Evolutionary conservation across 2,888 invertebrate species (phyloP), one percentile per base, ranked within the genome.

Genomic region (Cryptocephalus moraei): DNA sequence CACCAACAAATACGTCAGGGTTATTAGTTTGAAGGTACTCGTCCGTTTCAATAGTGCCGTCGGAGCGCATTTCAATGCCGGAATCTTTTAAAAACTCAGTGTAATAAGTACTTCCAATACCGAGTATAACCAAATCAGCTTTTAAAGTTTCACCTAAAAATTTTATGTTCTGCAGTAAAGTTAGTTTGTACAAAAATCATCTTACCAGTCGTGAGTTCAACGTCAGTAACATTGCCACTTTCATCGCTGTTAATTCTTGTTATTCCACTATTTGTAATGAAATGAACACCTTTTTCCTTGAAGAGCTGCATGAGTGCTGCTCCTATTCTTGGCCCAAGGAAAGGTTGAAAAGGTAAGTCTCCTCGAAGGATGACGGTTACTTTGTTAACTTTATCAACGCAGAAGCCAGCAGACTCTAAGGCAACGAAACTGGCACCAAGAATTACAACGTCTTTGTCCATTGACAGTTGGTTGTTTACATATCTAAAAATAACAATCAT

Each of bases 401-500:
- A 80, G 49, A 79, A 83, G 1, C 91, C 81, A 1, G 96, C 95
- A 1, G 84, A 79, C 74, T 97, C 96, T 76, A 96, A 80, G 1
- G 90, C 93, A 50, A 97, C 91, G 65, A 96, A 97, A 56, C 95
- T 91, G 1, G 88, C 76, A 4, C 97, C 97, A 43, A 92, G 73
- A 22, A 95, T 81, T 1, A 95, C 88, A 1, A 95, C 83, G 60
- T 89, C 74, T 53, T 82, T 81, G 45, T 86, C 81, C 33, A 79
- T 76, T 0, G 73, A 73, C 1, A 90, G 64, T 11, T 74, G 64
- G 0, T 75, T 73, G 2, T 78, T 67, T 39, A 93, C 84, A 39
- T 73, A 73, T 10, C 60, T 60, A 12, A 36, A 36, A 36, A 36
- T 36, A 39, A 36, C 6, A n/a, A 36, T 36, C 36, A 6, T 4